Base-by-base conservation (phyloP, 2,888 invertebrate species). In the Blomia tropicalis region DNA sequence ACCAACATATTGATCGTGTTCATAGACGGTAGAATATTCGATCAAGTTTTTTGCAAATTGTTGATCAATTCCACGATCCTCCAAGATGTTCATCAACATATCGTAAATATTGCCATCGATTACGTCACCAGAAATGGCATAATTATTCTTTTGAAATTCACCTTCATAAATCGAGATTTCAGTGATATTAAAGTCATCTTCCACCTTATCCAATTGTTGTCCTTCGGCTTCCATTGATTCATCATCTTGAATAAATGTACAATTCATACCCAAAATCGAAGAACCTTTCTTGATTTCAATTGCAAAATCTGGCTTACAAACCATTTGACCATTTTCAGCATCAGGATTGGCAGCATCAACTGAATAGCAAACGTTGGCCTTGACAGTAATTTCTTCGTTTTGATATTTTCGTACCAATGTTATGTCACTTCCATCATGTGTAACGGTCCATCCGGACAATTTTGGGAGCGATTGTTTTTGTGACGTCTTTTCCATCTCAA, bases 51-150 rank as follows among this genome's bases (percentile, higher is more conserved):
- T 85, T 0, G 83, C 87, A 75, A 98, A 95, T 66, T 90, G 87
- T 71, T 90, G 90, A 71, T 85, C 84, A 65, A 98, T 78, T 36
- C 96, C 96, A 70, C 96, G 88, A 73, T 96, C 96, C 74, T 95
- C 95, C 63, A 98, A 78, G 68, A 91, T 79, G 72, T 93, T 92
- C 84, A 96, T 86, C 68, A 98, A 77, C 56, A 92, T 79, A 73
- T 95, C 93, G 72, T 95, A 95, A 60, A 95, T 77, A 71, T 90
- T 89, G 70, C 90, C 92, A 76, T 96, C 96, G 61, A 96, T 81
- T 65, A 93, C 87, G 72, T 91, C 91, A 54, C 93, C 93, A 63
- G 88, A 85, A 5, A 93, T 90, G 2, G 88, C 83, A 68, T 77
- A 79, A 70, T 90, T 89, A 14, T 84, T 81, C 70, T 85, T 85